These are phyloP conservation scores for Apteryx mantelli DNA, from an alignment of 2,113 vertebrate genomes.

Conservation along the genomic window DNA sequence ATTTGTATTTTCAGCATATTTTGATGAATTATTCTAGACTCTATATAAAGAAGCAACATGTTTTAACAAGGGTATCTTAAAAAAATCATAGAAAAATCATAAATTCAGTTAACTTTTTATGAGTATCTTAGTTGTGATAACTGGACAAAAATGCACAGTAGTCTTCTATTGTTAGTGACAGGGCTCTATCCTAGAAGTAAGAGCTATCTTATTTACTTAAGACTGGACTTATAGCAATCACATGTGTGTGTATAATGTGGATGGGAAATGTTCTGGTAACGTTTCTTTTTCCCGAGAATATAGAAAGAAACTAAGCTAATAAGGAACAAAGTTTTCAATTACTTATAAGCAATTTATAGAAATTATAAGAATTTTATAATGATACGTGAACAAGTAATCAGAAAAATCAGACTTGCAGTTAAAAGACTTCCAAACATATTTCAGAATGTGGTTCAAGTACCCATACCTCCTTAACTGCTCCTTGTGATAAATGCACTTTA, in stretches of 20 bases:
- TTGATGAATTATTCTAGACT: background rate
- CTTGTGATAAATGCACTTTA: background rate
- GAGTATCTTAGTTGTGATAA: too few species aligned
- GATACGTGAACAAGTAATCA: background rate
- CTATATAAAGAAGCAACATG: background rate
- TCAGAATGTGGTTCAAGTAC: background rate
- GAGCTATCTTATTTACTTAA: background rate
- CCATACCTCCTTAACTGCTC: background rate
- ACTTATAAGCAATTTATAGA: background rate
- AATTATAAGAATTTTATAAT: background rate
- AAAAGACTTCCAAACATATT: background rate
- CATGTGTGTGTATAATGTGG: background rate
- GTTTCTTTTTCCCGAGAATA: background rate
- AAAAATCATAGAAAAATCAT: too few species aligned
- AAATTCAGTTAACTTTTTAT: too few species aligned
- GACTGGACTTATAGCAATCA: background rate
- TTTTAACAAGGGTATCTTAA: background rate
- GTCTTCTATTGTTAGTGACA: too few species aligned
- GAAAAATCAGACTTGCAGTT: background rate
- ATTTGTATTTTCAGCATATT: background rate
- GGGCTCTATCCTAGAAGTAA: too few species aligned
- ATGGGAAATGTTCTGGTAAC: background rate
- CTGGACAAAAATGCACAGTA: too few species aligned
- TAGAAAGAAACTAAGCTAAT: background rate
- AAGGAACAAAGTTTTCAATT: background rate